A percentile compares a stretch with the other conserved stretches of the same genome.
phyloP scores from a whole-genome alignment of 2,888 invertebrate genomes.

The Chloroclystis v-ata region DNA sequence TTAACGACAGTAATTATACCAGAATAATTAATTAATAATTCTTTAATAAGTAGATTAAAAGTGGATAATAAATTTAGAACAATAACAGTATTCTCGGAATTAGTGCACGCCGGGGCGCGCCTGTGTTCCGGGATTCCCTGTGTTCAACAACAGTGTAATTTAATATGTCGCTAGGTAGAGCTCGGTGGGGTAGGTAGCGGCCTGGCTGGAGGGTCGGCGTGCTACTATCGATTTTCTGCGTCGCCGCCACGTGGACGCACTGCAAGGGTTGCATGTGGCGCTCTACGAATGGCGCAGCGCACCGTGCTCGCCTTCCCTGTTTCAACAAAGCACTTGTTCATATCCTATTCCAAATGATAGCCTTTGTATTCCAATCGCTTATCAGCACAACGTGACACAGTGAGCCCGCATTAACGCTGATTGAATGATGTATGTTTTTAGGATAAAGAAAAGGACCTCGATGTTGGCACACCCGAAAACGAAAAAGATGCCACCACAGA shows the following conservation, averaged over 20 bases:
- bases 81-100: not conserved
- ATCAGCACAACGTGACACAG: no score
- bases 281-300: slow-evolving; percentile 11
- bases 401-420: no score
- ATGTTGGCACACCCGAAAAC: slow-evolving; percentile 79
- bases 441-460: slow-evolving; percentile 79
- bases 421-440: no score
- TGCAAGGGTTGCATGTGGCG: slow-evolving; percentile 30
- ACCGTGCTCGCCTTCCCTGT: slow-evolving; percentile 21
- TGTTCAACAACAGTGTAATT: slow-evolving; percentile 27
- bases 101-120: not conserved
- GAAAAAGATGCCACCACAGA: slow-evolving; percentile 84
- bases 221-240: slow-evolving; percentile 33
- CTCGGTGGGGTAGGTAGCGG: not conserved
- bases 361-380: no score
- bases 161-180: slow-evolving; percentile 23
- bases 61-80: not conserved
- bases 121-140: slow-evolving; percentile 19
- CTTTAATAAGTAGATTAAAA: no score
- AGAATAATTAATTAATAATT: no score
- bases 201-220: slow-evolving; percentile 18
- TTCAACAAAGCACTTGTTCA: no score
- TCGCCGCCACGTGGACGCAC: slow-evolving; percentile 27
- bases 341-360: no score
- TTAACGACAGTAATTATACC: no score